Percentiles rank a stretch among this genome's conserved stretches.
These are phyloP conservation scores for Callaeas wilsoni DNA, from an alignment of 2,113 vertebrate genomes.

Conservation along the genomic window DNA sequence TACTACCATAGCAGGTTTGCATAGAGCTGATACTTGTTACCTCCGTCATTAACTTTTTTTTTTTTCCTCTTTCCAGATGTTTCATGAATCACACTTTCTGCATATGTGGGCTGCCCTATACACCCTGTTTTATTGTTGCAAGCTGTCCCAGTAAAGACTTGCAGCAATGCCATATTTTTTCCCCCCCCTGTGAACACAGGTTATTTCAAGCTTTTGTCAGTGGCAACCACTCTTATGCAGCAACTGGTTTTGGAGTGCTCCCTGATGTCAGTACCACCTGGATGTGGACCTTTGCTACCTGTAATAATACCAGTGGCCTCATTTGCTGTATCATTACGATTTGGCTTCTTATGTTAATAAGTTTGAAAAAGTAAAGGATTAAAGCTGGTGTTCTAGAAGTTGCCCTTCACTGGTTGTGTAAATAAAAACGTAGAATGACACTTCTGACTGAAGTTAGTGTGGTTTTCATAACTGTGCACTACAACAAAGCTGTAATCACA, in stretches of 20 bases:
- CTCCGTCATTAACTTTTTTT: background rate
- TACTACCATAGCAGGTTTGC: background rate
- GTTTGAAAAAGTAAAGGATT: conserved; percentile 82
- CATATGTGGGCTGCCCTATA: conserved; percentile 75
- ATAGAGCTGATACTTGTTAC: background rate
- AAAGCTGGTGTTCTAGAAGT: conserved; percentile 82
- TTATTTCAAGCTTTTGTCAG: conserved; percentile 86
- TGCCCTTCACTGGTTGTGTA: conserved; percentile 83
- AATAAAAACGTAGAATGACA: conserved; percentile 81
- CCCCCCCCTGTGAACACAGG: conserved; percentile 84
- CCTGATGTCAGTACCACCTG: conserved; percentile 83
- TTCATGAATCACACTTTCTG: conserved; percentile 84
- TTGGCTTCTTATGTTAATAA: conserved; percentile 87
- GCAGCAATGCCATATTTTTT: conserved; percentile 85
- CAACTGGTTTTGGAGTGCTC: conserved; percentile 86
- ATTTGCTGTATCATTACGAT: conserved; percentile 88
- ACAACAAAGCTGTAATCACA: conserved; percentile 76
- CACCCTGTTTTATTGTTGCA: conserved; percentile 79
- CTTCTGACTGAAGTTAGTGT: conserved; percentile 81
- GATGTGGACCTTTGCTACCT: conserved; percentile 86
- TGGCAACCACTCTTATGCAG: conserved; percentile 86
- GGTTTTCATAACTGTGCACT: conserved; percentile 82
- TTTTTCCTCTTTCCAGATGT: conserved; percentile 76
- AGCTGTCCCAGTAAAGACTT: conserved; percentile 81
- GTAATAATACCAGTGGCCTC: conserved; percentile 89